Conservation (phyloP, 2,888 invertebrate species). For the Hydriomena furcata region DNA sequence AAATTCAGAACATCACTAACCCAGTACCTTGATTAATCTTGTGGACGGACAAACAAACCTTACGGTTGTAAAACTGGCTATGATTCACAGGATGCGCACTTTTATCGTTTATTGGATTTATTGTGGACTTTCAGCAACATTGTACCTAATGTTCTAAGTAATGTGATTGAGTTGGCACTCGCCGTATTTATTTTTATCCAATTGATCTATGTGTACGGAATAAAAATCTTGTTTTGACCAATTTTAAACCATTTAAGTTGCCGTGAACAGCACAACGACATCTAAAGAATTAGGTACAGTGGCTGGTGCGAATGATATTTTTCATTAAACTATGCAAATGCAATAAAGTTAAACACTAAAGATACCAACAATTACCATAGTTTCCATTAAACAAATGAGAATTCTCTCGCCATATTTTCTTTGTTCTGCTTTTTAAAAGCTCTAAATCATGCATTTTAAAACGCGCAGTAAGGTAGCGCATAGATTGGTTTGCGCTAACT, state of each 20-base stretch:
- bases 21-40: constrained; percentile 37
- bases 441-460: constrained; percentile 48
- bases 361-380: constrained; percentile 37
- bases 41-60: constrained; percentile 40
- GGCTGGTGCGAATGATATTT: too few species aligned
- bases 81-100: constrained; percentile 33
- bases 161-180: constrained; percentile 23
- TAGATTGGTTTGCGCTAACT: constrained; percentile 74
- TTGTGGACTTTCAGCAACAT: constrained; percentile 28
- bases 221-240: too few species aligned
- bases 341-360: constrained; percentile 11
- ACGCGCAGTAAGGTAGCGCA: constrained; percentile 42
- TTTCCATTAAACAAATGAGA: constrained; percentile 24
- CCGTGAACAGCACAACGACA: too few species aligned
- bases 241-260: too few species aligned
- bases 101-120: constrained; percentile 35
- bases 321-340: constrained; percentile 1
- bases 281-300: too few species aligned
- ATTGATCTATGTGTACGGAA: neutral
- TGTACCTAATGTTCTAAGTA: constrained; percentile 6
- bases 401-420: constrained; percentile 13
- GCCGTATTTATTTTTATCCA: neutral
- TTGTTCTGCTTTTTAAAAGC: constrained; percentile 16
- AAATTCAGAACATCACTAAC: constrained; percentile 11
- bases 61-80: constrained; percentile 37